Base-by-base conservation (phyloP, 1,140 invertebrate species). In the Brachionus calyciflorus region DNA sequence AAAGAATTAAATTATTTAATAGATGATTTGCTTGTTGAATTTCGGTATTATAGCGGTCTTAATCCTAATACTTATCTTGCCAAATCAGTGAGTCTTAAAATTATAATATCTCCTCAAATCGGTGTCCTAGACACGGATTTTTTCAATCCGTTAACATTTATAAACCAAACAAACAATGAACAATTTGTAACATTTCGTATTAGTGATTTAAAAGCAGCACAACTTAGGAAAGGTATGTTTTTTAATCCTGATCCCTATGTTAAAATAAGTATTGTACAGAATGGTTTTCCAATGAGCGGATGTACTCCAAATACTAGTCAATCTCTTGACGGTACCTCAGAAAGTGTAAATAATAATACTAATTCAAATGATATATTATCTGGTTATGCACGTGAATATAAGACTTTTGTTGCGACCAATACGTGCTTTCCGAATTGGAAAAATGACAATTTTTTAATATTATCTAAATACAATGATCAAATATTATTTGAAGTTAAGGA, bases 221-320 rank as follows among this genome's bases (percentile, higher is more conserved):
- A 85, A 70, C 79, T 87, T 57, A 86, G 86, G 79, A 85, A 85
- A 77, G 86, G 87, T n/a, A 82, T 87, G 79, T 86, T 87, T 79
- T 87, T 87, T 79, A 86, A 86, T 78, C 87, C 87, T 30, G 87
- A 87, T 78, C 86, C 87, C 0, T 87, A 87, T 78, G 79, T 87
- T 5, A 87, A 87, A 80, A 81, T 87, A 73, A 79, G 80, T 6
- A 79, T 87, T 6, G 79, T 84, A 60, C 87, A 87, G 7, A 84
- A 84, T 1, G 81, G 81, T 68, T 77, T 77, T 7, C 78, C 77
- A 21, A 79, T 80, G 33, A 80, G 80, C 33, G n/a, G 53, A 24
- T 19, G n/a, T 14, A 60, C 55, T 9, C 55, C 26, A 14, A 78
- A 80, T 14, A 80, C 79, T 1, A 78, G 82, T 28, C 78, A 81